Evolutionary conservation across 1,140 invertebrate genomes (phyloP).

Genomic region (Drosophila ohnishii): DNA sequence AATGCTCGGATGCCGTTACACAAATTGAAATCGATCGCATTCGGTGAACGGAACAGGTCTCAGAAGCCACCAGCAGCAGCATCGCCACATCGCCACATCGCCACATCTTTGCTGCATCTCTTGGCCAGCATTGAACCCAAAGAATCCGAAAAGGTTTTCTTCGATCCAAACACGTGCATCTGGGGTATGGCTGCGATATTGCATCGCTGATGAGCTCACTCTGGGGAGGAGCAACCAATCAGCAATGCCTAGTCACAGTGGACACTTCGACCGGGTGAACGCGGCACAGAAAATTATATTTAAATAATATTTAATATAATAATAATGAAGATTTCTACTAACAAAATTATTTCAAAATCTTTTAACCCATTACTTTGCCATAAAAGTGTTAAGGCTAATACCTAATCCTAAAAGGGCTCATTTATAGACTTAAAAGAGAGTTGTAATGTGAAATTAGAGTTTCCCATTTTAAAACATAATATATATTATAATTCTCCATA

Average conservation of each 20-base stretch:
- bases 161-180: conserved; percentile 10
- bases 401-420: not conserved
- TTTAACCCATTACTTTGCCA: not conserved
- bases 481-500: not conserved
- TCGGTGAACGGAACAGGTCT: conserved; percentile 45
- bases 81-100: not conserved
- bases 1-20: conserved; percentile 43
- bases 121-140: conserved; percentile 4
- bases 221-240: conserved; percentile 1
- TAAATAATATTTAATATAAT: not conserved
- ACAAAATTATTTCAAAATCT: not conserved
- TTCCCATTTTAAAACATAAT: no score
- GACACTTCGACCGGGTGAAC: not conserved
- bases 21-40: conserved; percentile 58
- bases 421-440: not conserved
- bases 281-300: no score
- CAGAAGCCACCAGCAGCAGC: not conserved
- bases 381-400: no score
- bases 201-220: conserved; percentile 44
- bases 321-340: not conserved
- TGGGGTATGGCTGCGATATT: not conserved
- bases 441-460: not conserved
- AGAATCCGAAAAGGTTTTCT: conserved; percentile 3
- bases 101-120: conserved; percentile 20
- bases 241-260: not conserved